phyloP scores from a whole-genome alignment of 2,113 vertebrate genomes.

The Nycticebus coucang region DNA sequence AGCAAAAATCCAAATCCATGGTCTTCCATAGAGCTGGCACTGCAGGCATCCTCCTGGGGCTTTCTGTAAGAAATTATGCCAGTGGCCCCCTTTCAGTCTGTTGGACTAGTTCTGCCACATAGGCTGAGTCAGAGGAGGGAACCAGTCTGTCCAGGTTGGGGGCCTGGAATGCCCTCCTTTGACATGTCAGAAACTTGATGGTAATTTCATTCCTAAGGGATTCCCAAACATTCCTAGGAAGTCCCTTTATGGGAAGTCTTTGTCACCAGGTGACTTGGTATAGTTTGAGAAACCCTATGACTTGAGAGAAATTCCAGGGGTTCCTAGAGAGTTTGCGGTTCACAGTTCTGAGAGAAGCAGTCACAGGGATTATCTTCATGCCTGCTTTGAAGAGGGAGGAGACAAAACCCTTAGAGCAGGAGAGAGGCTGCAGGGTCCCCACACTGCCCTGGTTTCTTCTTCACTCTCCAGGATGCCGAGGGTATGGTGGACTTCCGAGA shows the following conservation, averaged over 20 bases:
- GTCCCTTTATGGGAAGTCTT: background rate
- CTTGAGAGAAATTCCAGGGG: background rate
- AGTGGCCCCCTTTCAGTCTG: background rate
- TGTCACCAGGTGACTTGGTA: background rate
- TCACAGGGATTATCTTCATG: background rate
- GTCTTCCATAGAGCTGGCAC: background rate
- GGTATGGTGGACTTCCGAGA: conserved; percentile 79
- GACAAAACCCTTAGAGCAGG: background rate
- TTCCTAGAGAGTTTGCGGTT: background rate
- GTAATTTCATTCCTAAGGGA: conserved; percentile 37
- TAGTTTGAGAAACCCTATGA: background rate
- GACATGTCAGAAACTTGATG: background rate
- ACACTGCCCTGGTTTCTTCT: background rate
- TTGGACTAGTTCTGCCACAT: conserved; percentile 40
- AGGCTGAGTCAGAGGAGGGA: conserved; percentile 31
- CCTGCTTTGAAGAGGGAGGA: background rate
- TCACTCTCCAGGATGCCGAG: conserved; percentile 60
- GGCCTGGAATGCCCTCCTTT: background rate
- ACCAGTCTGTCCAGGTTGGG: conserved; percentile 60
- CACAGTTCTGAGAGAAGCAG: background rate
- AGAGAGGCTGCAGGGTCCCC: background rate
- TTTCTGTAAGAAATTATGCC: conserved; percentile 32
- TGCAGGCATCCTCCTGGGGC: background rate
- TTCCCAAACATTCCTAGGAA: background rate
- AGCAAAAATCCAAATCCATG: background rate